These are phyloP conservation scores for Trichomalopsis sarcophagae DNA, from an alignment of 1,140 invertebrate species.

Conservation along the genomic window DNA sequence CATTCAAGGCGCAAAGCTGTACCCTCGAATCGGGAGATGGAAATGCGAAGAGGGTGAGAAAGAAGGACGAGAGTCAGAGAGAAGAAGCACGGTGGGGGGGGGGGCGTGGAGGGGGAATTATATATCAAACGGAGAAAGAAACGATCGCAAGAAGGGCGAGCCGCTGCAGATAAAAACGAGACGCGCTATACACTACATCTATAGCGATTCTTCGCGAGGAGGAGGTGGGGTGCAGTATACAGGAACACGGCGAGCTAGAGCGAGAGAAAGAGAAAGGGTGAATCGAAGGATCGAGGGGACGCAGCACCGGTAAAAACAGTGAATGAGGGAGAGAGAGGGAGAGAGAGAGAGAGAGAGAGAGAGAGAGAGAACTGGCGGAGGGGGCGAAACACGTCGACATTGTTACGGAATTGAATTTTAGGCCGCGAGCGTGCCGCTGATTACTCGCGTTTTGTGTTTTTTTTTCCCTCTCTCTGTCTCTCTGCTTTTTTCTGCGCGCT, in stretches of 20 bases:
- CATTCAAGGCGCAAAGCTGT: conserved; percentile 41
- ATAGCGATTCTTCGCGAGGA: not conserved
- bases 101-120: not conserved
- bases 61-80: conserved; percentile 38
- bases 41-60: conserved; percentile 46
- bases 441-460: conserved; percentile 34
- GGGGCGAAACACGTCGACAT: conserved; percentile 30
- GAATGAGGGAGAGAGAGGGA: not conserved
- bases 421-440: conserved; percentile 34
- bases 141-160: conserved; percentile 11
- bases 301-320: conserved; percentile 10
- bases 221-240: not conserved
- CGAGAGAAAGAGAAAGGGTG: conserved; percentile 11
- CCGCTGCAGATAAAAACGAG: conserved; percentile 42
- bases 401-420: conserved; percentile 49
- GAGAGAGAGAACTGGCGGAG: not conserved
- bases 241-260: not conserved
- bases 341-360: not conserved
- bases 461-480: not conserved
- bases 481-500: not conserved
- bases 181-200: not conserved
- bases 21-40: conserved; percentile 50
- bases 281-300: conserved; percentile 36
- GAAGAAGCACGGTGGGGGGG: conserved; percentile 35
- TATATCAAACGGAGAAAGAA: conserved; percentile 22